phyloP scores from a whole-genome alignment of 2,888 invertebrate genomes.

The Ernsta delagoae region DNA sequence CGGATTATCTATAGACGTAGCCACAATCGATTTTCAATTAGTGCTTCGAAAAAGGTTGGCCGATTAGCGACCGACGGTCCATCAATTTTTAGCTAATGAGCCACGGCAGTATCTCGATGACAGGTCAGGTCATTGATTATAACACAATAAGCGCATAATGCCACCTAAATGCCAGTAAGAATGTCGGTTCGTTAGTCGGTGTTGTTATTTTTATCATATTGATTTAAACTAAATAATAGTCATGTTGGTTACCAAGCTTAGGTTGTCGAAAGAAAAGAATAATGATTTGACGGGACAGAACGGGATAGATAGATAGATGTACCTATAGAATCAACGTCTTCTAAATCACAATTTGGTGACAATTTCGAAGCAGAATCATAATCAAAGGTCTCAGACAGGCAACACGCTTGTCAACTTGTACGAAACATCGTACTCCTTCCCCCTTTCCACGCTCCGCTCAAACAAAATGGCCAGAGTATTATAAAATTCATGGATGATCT shows the following conservation, averaged over 20 bases:
- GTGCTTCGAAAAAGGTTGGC: slow-evolving; percentile 28
- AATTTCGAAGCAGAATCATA: neutral
- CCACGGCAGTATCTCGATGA: slow-evolving; percentile 24
- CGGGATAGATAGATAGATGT: neutral
- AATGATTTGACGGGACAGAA: too few species aligned
- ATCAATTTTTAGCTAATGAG: slow-evolving; percentile 38
- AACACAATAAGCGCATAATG: slow-evolving; percentile 33
- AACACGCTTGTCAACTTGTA: neutral
- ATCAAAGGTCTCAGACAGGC: neutral
- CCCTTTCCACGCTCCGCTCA: slow-evolving; percentile 22
- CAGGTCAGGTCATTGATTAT: slow-evolving; percentile 31
- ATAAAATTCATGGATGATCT: slow-evolving; percentile 37
- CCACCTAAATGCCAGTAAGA: slow-evolving; percentile 29
- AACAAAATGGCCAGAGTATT: slow-evolving; percentile 33
- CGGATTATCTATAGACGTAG: slow-evolving; percentile 12
- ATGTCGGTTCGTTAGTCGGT: slow-evolving; percentile 20
- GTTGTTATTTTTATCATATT: slow-evolving; percentile 16
- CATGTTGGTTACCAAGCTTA: neutral
- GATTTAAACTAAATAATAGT: too few species aligned
- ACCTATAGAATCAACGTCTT: neutral
- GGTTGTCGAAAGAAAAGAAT: neutral
- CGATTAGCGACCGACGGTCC: slow-evolving; percentile 28
- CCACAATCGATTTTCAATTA: slow-evolving; percentile 38
- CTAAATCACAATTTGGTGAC: neutral
- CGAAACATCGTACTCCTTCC: neutral